phyloP scores from a whole-genome alignment of 2,888 invertebrate genomes.

The Branchipolynoe longqiensis region DNA sequence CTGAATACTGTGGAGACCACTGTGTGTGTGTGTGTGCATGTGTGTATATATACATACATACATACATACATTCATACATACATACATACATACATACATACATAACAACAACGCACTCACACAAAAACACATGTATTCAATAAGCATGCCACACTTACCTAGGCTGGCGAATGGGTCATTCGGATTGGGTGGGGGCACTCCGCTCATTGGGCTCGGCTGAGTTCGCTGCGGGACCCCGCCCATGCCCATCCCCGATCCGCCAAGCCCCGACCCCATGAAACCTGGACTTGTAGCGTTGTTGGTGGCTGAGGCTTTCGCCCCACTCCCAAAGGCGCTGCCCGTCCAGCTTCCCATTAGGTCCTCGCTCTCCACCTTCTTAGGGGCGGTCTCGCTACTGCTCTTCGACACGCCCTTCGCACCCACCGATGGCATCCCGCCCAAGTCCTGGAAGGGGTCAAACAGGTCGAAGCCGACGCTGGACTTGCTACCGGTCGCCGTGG shows the following conservation, averaged over 20 bases:
- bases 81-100: too few species aligned
- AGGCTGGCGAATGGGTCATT: constrained; percentile 59
- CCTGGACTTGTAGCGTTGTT: constrained; percentile 51
- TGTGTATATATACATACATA: too few species aligned
- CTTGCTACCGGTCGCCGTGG: neutral
- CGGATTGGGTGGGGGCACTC: constrained; percentile 60
- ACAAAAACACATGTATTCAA: too few species aligned
- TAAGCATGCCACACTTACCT: too few species aligned
- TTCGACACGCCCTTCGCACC: neutral
- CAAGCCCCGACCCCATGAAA: constrained; percentile 29
- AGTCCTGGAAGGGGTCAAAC: constrained; percentile 75
- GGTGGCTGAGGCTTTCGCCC: neutral
- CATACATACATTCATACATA: too few species aligned
- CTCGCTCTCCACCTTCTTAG: constrained; percentile 63
- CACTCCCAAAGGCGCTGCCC: constrained; percentile 59
- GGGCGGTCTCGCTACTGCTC: neutral
- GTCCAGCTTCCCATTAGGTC: constrained; percentile 76
- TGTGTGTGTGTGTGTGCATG: too few species aligned
- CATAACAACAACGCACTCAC: too few species aligned
- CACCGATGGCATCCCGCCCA: neutral
- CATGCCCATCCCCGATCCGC: neutral
- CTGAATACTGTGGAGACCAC: too few species aligned
- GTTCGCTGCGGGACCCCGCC: constrained; percentile 11
- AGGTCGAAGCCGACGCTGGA: constrained; percentile 51
- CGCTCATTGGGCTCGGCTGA: constrained; percentile 14